Conservation (phyloP, 1,140 invertebrate genomes). For the Brachionus koreanus region DNA sequence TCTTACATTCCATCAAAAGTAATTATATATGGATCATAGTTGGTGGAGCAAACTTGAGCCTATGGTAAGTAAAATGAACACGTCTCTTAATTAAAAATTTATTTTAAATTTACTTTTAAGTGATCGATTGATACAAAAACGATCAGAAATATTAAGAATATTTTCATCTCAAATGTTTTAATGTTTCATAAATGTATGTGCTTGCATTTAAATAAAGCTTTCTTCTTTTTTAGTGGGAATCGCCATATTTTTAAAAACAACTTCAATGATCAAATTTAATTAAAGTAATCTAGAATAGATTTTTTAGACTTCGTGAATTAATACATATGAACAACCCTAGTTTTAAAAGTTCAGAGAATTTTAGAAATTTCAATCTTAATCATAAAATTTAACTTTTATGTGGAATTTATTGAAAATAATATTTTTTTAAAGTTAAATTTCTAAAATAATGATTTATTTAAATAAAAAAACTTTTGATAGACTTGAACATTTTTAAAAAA, state of each 20-base stretch:
- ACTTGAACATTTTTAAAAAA: too few species aligned
- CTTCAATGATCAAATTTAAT: not conserved
- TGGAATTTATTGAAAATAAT: too few species aligned
- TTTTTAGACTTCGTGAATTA: not conserved
- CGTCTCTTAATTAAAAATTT: not conserved
- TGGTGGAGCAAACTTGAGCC: not conserved
- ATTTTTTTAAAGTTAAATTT: too few species aligned
- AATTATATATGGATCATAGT: not conserved
- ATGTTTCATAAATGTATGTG: not conserved
- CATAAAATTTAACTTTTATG: too few species aligned
- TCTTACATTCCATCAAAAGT: conserved; percentile 19
- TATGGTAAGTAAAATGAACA: not conserved
- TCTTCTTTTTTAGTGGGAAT: not conserved
- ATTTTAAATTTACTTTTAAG: not conserved
- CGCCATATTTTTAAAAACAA: not conserved
- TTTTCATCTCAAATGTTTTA: not conserved
- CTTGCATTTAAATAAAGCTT: not conserved
- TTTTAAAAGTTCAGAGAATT: too few species aligned
- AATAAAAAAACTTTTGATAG: too few species aligned
- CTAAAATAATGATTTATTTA: too few species aligned
- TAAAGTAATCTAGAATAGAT: not conserved
- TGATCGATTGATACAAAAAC: not conserved
- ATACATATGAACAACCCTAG: not conserved
- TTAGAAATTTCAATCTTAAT: too few species aligned
- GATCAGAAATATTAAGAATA: not conserved